Percentiles rank a stretch among this genome's conserved stretches.
phyloP scores from a whole-genome alignment of 92 coral and sea anemone genomes.

The Metridium senile region DNA sequence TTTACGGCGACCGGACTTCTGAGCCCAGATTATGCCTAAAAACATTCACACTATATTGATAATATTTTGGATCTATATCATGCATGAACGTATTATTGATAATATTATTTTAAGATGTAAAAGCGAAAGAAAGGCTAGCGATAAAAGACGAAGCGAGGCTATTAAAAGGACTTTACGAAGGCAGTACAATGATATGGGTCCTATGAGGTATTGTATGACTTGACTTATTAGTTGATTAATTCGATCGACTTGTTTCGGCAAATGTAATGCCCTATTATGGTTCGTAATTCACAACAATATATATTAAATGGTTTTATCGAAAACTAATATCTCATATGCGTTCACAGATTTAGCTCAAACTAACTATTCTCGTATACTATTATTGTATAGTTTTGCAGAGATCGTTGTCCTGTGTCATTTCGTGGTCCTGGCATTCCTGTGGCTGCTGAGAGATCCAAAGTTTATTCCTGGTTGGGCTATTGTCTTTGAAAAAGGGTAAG shows the following conservation, averaged over 20 bases:
- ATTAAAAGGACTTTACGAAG: slow-evolving; percentile 43
- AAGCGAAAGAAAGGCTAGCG: slow-evolving; percentile 12
- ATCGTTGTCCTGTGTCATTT: slow-evolving; percentile 61
- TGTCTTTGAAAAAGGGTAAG: slow-evolving; percentile 70
- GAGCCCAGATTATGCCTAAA: too few relatives aligned
- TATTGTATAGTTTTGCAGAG: slow-evolving; percentile 77
- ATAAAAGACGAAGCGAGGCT: slow-evolving; percentile 34
- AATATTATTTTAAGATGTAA: slow-evolving; percentile 24
- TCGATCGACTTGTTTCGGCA: too few relatives aligned
- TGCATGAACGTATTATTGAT: too few relatives aligned
- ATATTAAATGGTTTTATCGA: too few relatives aligned
- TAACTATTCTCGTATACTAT: too few relatives aligned
- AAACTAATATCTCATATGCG: too few relatives aligned
- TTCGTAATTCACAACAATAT: too few relatives aligned
- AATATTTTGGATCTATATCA: too few relatives aligned
- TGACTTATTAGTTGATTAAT: neutral
- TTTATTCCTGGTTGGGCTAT: slow-evolving; percentile 76
- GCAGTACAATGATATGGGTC: slow-evolving; percentile 74
- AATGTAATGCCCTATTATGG: too few relatives aligned
- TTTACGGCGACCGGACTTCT: too few relatives aligned
- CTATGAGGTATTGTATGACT: slow-evolving; percentile 68
- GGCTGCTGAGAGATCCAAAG: slow-evolving; percentile 74
- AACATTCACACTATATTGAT: too few relatives aligned
- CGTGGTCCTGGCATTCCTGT: slow-evolving; percentile 65
- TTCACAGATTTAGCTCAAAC: too few relatives aligned